Base-by-base conservation (phyloP, 2,888 invertebrate species). In the Apamea anceps region DNA sequence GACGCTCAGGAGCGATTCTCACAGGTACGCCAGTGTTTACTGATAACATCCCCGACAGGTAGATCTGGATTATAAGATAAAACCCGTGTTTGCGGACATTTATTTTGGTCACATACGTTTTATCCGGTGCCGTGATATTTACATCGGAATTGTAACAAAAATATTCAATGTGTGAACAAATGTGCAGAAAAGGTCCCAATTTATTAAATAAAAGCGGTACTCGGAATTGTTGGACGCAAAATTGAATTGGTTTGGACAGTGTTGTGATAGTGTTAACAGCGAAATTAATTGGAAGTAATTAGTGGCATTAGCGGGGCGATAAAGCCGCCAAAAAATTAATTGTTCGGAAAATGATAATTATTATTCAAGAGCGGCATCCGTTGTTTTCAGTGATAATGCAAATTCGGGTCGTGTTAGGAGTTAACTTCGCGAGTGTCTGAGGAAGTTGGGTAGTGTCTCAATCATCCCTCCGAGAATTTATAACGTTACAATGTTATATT, bases 1-100 rank as follows among this genome's bases (percentile, higher is more conserved):
- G 98, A 98, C 93, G 98, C 98, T 77, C 98, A 98, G 97, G 98
- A 98, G 93, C 97, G 98, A 93, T 98, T 98, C 93, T 98, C 98
- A 92, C 98, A 98, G 98, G 98, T 98, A 92, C 89, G 90, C 74
- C 77, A 42, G 84, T 75, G 84, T 60, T 60, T 37, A 28, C 51
- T 42, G 63, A 54, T 57, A 75, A 21, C 68, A 57, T 25, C 21
- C 13, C 25, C 15, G 32, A 57, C 57, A 32, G 71, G 42, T 74
- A 65, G 63, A 76, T 86, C 67, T 57, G 68, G 60, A 67, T 82
- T 72, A 68, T 72, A 75, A 67, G 72, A 75, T 79, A 77, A 79
- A 57, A 73, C 15, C 75, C 51, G 63, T 80, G 72, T 84, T 75
- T 73, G 63, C 54, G 48, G 2, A 48, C 73, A 65, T 86, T 79